Conservation (phyloP, 1,140 invertebrate species). For the Drosophila eugracilis region DNA sequence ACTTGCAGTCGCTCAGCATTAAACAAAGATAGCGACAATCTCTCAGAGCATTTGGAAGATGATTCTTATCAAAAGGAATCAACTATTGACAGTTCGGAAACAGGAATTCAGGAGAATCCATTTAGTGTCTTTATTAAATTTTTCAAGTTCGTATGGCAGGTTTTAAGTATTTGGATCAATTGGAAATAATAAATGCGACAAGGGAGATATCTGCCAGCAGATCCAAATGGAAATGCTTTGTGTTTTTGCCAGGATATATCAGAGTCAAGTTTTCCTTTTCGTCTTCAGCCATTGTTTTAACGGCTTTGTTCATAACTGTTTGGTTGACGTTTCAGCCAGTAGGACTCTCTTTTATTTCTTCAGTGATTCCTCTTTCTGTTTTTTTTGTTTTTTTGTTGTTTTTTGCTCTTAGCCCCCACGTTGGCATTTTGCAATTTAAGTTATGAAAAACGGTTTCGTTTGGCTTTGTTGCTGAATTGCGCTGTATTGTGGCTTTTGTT, state of each 20-base stretch:
- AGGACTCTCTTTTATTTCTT: conserved; percentile 31
- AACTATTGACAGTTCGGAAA: background rate
- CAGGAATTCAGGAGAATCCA: background rate
- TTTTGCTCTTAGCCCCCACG: conserved; percentile 1
- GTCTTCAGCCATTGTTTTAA: conserved; percentile 19
- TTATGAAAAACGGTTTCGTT: conserved; percentile 70
- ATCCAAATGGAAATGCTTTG: conserved; percentile 2
- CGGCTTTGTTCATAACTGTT: conserved; percentile 34
- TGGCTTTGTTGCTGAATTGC: conserved; percentile 45
- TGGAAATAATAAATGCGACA: conserved; percentile 11
- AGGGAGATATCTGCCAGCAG: background rate
- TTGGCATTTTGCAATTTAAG: conserved; percentile 66
- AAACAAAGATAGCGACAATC: background rate
- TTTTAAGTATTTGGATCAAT: conserved; percentile 9
- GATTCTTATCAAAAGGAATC: background rate
- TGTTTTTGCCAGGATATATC: background rate
- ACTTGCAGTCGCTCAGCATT: background rate
- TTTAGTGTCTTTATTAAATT: background rate
- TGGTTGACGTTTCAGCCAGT: conserved; percentile 62
- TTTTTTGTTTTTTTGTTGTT: conserved; percentile 2
- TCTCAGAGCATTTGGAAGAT: too few species aligned
- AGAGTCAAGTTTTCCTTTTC: conserved; percentile 9
- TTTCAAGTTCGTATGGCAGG: conserved; percentile 3
- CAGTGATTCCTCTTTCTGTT: too few species aligned
- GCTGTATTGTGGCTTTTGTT: conserved; percentile 55